A percentile compares a stretch with the other conserved stretches of the same genome.
Conservation (phyloP, 2,888 invertebrate genomes). For the Hypsopygia costalis region DNA sequence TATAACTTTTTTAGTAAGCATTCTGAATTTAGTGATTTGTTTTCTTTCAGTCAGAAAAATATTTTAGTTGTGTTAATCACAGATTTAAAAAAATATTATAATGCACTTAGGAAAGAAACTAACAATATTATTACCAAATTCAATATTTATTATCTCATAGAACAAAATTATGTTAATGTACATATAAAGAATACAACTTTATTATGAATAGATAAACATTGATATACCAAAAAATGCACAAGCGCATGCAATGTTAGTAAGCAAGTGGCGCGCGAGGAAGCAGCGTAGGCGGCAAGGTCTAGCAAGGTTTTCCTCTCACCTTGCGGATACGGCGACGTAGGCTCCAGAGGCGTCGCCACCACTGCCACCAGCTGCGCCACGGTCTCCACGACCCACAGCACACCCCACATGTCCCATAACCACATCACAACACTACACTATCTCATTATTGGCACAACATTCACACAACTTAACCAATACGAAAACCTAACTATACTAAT, state of each 20-base stretch:
- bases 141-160: too few relatives aligned
- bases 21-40: too few relatives aligned
- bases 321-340: slow-evolving; percentile 57
- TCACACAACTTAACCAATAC: slow-evolving; percentile 75
- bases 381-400: slow-evolving; percentile 67
- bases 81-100: too few relatives aligned
- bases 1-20: too few relatives aligned
- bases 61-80: too few relatives aligned
- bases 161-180: too few relatives aligned
- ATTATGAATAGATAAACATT: too few relatives aligned
- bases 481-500: slow-evolving; percentile 75
- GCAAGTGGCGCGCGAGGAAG: slow-evolving; percentile 16
- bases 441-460: slow-evolving; percentile 80
- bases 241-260: slow-evolving; percentile 45
- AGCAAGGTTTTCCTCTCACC: slow-evolving; percentile 70
- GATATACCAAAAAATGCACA: slow-evolving; percentile 14
- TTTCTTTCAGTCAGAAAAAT: too few relatives aligned
- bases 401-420: slow-evolving; percentile 77
- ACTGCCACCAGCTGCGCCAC: slow-evolving; percentile 60
- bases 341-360: slow-evolving; percentile 66
- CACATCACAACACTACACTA: slow-evolving; percentile 80
- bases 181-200: too few relatives aligned
- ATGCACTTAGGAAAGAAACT: too few relatives aligned
- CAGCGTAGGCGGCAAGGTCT: slow-evolving; percentile 45
- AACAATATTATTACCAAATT: too few relatives aligned